phyloP scores from a whole-genome alignment of 2,888 invertebrate species.

The Eurytoma adleriae region DNA sequence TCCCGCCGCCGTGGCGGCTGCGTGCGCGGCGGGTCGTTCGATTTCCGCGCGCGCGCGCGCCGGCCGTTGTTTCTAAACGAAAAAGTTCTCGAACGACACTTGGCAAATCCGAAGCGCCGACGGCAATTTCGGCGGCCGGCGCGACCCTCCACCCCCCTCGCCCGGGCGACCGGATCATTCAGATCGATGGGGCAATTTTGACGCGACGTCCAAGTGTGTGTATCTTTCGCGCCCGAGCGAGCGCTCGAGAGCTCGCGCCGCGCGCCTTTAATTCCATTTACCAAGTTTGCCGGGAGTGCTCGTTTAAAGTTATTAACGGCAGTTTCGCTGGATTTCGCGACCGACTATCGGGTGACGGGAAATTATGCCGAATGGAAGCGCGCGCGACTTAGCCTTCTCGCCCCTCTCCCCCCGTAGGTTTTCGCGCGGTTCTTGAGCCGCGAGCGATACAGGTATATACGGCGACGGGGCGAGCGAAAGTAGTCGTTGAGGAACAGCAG shows the following conservation, averaged over 20 bases:
- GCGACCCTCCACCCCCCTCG: too few relatives aligned
- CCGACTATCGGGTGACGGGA: neutral
- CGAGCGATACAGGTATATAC: neutral
- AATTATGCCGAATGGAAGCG: constrained; percentile 5
- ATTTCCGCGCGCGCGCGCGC: neutral
- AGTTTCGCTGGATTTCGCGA: constrained; percentile 50
- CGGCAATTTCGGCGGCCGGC: neutral
- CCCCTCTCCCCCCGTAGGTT: neutral
- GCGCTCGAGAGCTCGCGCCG: constrained; percentile 6
- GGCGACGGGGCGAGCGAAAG: neutral
- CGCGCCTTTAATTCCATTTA: constrained; percentile 61
- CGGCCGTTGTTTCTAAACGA: constrained; percentile 41
- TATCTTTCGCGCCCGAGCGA: constrained; percentile 17
- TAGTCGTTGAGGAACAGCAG: neutral
- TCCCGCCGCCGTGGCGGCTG: neutral
- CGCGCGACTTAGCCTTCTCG: neutral
- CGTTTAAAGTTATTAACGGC: constrained; percentile 61
- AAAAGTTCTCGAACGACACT: constrained; percentile 46
- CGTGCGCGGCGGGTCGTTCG: neutral
- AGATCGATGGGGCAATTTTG: constrained; percentile 11
- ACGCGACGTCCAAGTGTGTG: neutral
- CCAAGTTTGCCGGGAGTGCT: constrained; percentile 55
- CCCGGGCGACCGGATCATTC: neutral
- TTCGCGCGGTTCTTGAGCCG: too few relatives aligned
- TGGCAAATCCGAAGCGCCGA: constrained; percentile 11